Conservation (phyloP, 1,140 invertebrate genomes). For the Cotesia chilonis region DNA sequence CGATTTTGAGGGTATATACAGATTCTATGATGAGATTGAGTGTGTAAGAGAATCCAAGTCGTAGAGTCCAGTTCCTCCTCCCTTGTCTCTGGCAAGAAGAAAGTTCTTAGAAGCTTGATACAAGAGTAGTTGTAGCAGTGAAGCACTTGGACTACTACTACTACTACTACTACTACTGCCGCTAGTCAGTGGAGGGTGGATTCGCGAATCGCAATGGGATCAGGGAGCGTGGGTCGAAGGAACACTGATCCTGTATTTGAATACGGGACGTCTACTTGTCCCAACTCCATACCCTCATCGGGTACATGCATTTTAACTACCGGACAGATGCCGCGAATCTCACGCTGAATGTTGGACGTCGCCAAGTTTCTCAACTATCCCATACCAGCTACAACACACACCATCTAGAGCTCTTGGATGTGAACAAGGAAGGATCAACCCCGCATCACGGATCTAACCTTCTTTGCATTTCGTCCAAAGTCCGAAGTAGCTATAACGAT, state of each 20-base stretch:
- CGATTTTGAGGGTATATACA: constrained; percentile 23
- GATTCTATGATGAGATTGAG: constrained; percentile 44
- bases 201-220: constrained; percentile 58
- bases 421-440: background rate
- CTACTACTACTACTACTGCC: too few species aligned
- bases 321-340: constrained; percentile 61
- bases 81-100: constrained; percentile 53
- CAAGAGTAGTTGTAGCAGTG: too few species aligned
- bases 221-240: constrained; percentile 59
- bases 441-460: background rate
- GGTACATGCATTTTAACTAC: constrained; percentile 68
- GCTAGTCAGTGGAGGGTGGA: constrained; percentile 23
- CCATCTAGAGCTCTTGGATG: constrained; percentile 1
- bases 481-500: too few species aligned
- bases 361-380: constrained; percentile 65
- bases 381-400: constrained; percentile 48
- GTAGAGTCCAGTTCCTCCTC: background rate
- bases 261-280: constrained; percentile 58
- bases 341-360: constrained; percentile 59
- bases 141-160: too few species aligned
- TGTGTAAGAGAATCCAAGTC: constrained; percentile 60
- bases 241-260: constrained; percentile 66
- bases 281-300: constrained; percentile 37
- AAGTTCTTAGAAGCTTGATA: constrained; percentile 52
- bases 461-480: too few species aligned